A percentile compares a stretch with the other conserved stretches of the same genome.
These are phyloP conservation scores for Leptobrachium ailaonicum DNA, from an alignment of 2,113 vertebrate genomes.

Conservation along the genomic window DNA sequence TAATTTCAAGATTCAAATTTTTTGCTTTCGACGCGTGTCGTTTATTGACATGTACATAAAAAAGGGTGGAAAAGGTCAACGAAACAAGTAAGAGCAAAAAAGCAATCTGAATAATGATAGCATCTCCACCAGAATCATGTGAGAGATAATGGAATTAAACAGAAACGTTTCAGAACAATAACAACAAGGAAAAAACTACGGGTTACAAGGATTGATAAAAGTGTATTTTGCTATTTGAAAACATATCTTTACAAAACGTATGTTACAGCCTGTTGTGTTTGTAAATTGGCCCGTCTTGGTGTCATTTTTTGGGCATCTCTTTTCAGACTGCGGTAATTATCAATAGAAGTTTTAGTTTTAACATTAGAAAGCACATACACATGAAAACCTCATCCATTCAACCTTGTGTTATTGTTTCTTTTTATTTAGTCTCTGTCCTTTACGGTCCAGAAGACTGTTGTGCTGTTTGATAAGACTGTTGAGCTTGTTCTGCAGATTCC, in stretches of 20 bases:
- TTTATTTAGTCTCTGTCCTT: background rate
- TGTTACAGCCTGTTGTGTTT: background rate
- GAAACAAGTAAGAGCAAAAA: conserved; percentile 30
- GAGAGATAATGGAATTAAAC: background rate
- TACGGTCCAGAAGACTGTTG: background rate
- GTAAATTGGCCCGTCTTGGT: background rate
- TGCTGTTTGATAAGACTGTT: background rate
- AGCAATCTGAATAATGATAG: background rate
- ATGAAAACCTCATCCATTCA: background rate
- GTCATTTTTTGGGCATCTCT: background rate
- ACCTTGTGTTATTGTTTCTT: conserved; percentile 7
- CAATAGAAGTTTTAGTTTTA: background rate
- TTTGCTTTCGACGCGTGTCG: conserved; percentile 8
- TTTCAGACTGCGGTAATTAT: background rate
- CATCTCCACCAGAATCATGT: background rate
- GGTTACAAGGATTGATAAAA: background rate
- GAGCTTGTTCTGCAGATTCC: background rate
- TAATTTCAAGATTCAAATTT: background rate
- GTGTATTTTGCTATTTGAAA: background rate
- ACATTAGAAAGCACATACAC: background rate
- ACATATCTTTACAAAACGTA: background rate
- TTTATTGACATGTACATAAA: conserved; percentile 36
- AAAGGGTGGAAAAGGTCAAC: conserved; percentile 5
- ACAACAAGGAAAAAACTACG: background rate
- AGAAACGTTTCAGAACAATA: no score